Conservation (phyloP, 2,113 vertebrate species). For the Calyptomena viridis region DNA sequence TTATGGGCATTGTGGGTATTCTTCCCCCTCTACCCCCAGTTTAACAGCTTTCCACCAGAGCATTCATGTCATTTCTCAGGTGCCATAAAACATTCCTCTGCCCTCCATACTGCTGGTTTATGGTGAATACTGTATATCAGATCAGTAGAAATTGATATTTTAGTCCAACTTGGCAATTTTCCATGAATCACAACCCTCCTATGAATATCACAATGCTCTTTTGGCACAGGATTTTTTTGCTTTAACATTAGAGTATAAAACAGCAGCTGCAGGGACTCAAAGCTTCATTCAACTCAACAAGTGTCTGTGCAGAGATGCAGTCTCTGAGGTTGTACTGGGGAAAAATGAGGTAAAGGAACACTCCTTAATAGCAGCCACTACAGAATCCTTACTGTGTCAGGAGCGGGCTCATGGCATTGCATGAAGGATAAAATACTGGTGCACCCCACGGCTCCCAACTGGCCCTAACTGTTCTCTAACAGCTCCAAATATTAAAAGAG, state of each 20-base stretch:
- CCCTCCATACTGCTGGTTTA: background rate
- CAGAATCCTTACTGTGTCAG: background rate
- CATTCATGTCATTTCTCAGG: background rate
- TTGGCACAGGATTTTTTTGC: background rate
- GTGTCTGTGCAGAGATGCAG: background rate
- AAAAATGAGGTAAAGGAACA: fast-evolving
- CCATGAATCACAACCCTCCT: background rate
- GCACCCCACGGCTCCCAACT: background rate
- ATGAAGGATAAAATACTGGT: fast-evolving
- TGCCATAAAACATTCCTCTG: background rate
- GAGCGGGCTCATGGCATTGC: background rate
- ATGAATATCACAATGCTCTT: background rate
- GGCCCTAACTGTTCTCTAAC: background rate
- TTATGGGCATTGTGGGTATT: background rate
- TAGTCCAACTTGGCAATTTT: background rate
- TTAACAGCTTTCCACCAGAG: background rate
- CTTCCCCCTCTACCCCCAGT: background rate
- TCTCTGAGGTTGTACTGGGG: background rate
- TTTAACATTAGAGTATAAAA: fast-evolving
- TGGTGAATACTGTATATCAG: background rate
- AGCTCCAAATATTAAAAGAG: background rate
- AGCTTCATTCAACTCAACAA: background rate
- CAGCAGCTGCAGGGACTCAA: background rate
- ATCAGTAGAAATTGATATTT: background rate
- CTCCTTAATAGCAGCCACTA: background rate